Conservation (phyloP, 2,113 vertebrate genomes). For the Nibea albiflora region DNA sequence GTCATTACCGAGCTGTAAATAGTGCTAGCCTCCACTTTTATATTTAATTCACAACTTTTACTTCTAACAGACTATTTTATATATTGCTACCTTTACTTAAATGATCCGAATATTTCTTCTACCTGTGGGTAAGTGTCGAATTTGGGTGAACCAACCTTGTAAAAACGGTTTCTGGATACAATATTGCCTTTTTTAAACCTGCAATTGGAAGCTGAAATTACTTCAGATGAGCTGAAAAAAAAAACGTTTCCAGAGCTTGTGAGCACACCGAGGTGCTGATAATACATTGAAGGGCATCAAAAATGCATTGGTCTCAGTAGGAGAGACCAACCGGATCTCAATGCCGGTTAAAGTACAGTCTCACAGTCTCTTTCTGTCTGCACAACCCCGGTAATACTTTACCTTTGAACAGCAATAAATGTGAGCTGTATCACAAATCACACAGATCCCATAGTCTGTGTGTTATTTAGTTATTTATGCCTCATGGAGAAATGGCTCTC, state of each 20-base stretch:
- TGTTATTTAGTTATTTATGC: conserved; percentile 75
- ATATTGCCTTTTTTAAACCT: conserved; percentile 45
- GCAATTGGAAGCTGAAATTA: conserved; percentile 42
- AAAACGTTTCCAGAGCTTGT: conserved; percentile 26
- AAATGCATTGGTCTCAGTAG: conserved; percentile 70
- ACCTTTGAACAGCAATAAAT: conserved; percentile 69
- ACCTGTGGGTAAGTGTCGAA: not conserved
- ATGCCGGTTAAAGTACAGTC: conserved; percentile 24
- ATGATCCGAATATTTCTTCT: not conserved
- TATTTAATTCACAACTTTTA: too few species aligned
- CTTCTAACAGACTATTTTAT: too few species aligned
- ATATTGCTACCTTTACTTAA: not conserved
- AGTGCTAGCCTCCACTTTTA: too few species aligned
- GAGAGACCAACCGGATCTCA: conserved; percentile 44
- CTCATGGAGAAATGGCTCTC: conserved; percentile 61
- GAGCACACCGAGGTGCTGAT: conserved; percentile 43
- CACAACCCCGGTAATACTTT: conserved; percentile 49
- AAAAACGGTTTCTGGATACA: conserved; percentile 28
- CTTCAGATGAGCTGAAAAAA: conserved; percentile 46
- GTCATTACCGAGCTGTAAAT: too few species aligned
- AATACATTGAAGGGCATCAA: conserved; percentile 59
- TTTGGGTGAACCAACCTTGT: not conserved
- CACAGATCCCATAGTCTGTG: conserved; percentile 54
- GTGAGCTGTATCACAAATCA: conserved; percentile 66
- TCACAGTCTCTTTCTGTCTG: conserved; percentile 25